These are phyloP conservation scores for Platysteira castanea DNA, from an alignment of 2,113 vertebrate genomes.

Conservation along the genomic window DNA sequence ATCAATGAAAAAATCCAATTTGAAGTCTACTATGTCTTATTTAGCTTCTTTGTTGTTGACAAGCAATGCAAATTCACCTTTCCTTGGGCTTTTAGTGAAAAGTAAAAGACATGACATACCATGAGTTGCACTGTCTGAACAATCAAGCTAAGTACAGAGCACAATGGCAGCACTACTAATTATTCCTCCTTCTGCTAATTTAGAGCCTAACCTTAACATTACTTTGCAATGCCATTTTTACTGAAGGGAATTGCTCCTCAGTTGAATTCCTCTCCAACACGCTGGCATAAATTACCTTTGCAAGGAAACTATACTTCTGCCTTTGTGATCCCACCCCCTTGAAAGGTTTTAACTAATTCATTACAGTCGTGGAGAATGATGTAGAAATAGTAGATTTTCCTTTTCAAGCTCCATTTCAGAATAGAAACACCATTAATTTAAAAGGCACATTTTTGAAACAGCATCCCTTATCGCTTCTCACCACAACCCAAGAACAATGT, in stretches of 20 bases:
- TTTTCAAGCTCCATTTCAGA: not conserved
- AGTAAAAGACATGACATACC: not conserved
- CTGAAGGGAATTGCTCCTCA: not conserved
- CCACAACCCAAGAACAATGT: not conserved
- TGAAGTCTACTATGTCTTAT: not conserved
- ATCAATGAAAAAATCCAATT: not conserved
- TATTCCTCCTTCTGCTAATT: not conserved
- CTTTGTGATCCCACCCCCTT: not conserved
- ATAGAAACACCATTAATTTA: constrained; percentile 2
- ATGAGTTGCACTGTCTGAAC: not conserved
- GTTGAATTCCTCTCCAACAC: not conserved
- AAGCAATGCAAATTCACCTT: not conserved
- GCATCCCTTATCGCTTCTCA: not conserved
- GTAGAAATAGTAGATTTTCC: not conserved
- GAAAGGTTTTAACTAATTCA: constrained; percentile 38
- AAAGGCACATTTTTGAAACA: not conserved
- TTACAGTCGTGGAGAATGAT: not conserved
- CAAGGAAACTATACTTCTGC: not conserved
- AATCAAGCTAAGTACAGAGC: not conserved
- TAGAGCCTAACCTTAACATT: not conserved
- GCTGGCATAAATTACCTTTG: not conserved
- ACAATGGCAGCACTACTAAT: not conserved
- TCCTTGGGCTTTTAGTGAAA: not conserved
- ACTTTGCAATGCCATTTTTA: not conserved
- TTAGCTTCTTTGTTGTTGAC: not conserved